A percentile compares a stretch with the other conserved stretches of the same genome.
phyloP scores from a whole-genome alignment of 2,113 vertebrate genomes.

The Alethe diademata region DNA sequence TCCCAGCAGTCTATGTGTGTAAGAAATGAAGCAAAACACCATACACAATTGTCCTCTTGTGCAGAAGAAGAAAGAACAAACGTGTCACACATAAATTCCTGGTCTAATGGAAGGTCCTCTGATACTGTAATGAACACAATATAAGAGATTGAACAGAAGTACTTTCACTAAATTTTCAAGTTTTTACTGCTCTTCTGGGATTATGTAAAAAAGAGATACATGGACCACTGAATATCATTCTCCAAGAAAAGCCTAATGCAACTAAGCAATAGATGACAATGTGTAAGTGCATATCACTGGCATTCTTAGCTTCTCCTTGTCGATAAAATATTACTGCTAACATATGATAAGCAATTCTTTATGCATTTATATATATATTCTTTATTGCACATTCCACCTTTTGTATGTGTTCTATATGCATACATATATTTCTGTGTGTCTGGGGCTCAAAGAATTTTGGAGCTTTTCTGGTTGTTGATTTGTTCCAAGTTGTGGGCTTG shows the following conservation, averaged over 20 bases:
- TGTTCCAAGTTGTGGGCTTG: background rate
- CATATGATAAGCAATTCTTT: background rate
- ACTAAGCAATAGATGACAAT: background rate
- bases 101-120: background rate
- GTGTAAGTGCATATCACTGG: background rate
- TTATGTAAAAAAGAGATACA: background rate
- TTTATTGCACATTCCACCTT: background rate
- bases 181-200: background rate
- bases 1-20: background rate
- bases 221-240: background rate
- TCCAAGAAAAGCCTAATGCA: background rate
- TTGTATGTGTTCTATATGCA: background rate
- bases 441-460: background rate
- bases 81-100: fast-evolving
- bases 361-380: background rate
- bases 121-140: background rate
- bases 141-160: background rate
- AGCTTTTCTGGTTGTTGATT: background rate
- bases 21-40: background rate
- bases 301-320: background rate
- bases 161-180: background rate
- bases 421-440: background rate
- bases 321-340: background rate
- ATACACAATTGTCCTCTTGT: background rate
- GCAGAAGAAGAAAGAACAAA: background rate